A percentile compares a stretch with the other conserved stretches of the same genome.
These are phyloP conservation scores for Cyprinodon brontotheroides DNA, from an alignment of 2,113 vertebrate genomes.

Conservation along the genomic window DNA sequence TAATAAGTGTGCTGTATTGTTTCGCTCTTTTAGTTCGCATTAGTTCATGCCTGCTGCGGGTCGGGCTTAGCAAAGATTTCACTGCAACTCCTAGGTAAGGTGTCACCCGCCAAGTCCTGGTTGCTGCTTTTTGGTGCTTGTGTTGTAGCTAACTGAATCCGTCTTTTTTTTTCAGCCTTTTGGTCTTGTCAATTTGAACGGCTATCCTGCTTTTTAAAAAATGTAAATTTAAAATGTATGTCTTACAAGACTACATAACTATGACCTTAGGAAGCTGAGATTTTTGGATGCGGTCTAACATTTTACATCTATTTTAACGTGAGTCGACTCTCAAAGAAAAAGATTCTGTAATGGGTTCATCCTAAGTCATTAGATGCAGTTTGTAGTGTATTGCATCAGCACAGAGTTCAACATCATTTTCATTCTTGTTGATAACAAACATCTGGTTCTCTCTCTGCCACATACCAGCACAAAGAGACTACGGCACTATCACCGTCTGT, in stretches of 20 bases:
- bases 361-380: background rate
- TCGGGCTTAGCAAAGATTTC: too few relatives aligned
- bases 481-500: constrained; percentile 7
- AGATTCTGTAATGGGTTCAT: background rate
- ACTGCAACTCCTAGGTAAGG: too few relatives aligned
- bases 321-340: background rate
- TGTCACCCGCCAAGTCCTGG: too few relatives aligned
- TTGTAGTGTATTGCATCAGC: constrained; percentile 24
- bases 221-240: too few relatives aligned
- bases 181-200: too few relatives aligned
- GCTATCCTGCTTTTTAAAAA: too few relatives aligned
- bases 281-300: background rate
- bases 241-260: background rate
- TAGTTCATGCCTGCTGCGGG: too few relatives aligned
- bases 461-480: constrained; percentile 17
- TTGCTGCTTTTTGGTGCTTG: too few relatives aligned
- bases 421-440: constrained; percentile 32
- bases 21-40: too few relatives aligned
- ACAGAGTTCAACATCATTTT: constrained; percentile 33
- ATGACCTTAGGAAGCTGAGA: background rate
- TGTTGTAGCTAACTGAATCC: too few relatives aligned
- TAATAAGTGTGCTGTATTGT: too few relatives aligned
- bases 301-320: background rate
- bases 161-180: too few relatives aligned
- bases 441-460: constrained; percentile 8